Conservation (phyloP, 2,797 vertebrate species). For the Siniperca undulata region DNA sequence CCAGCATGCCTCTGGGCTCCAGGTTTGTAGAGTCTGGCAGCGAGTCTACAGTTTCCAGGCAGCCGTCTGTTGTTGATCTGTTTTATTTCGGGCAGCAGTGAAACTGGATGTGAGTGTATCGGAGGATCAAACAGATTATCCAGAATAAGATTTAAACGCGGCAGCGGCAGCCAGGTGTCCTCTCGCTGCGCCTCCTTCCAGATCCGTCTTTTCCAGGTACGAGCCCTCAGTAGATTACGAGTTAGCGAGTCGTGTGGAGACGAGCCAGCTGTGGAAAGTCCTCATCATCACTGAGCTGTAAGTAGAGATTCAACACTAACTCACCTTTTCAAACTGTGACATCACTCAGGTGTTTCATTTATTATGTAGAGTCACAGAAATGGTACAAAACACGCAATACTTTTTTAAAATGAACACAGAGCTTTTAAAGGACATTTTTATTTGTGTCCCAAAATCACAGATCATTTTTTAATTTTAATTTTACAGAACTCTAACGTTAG, state of each 20-base stretch:
- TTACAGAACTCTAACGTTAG: too few species aligned
- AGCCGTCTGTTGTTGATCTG: not conserved
- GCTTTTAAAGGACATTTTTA: too few species aligned
- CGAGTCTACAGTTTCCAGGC: not conserved
- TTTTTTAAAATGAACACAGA: too few species aligned
- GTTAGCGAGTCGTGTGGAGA: not conserved
- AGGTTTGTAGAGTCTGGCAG: not conserved
- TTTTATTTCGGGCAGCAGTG: slow-evolving; percentile 33
- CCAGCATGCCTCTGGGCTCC: slow-evolving; percentile 14
- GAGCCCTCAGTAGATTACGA: not conserved
- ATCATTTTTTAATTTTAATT: too few species aligned
- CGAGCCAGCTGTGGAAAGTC: slow-evolving; percentile 21
- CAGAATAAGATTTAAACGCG: slow-evolving; percentile 20
- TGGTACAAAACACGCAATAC: too few species aligned
- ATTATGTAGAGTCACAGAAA: too few species aligned
- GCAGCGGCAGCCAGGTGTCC: slow-evolving; percentile 1
- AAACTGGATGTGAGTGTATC: slow-evolving; percentile 12
- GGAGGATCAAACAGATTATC: slow-evolving; percentile 45
- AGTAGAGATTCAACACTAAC: not conserved
- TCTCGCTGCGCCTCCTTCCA: not conserved
- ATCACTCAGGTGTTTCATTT: not conserved
- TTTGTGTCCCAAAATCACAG: too few species aligned
- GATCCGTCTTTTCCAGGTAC: slow-evolving; percentile 33
- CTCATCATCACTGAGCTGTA: not conserved
- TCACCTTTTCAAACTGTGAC: not conserved